Base-by-base conservation (phyloP, 1,140 invertebrate species). In the Pantala flavescens region DNA sequence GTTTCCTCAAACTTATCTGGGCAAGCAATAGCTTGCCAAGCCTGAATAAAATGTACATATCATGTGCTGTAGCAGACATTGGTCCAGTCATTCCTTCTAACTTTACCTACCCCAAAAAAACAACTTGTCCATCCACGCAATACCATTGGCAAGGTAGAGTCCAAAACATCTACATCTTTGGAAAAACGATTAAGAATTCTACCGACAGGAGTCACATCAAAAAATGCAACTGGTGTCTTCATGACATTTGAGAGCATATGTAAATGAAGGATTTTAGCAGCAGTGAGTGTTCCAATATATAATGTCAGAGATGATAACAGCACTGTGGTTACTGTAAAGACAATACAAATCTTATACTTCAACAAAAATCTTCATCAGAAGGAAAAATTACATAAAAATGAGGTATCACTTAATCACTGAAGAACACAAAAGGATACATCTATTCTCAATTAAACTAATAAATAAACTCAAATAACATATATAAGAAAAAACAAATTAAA, bases 131-230 rank as follows among this genome's bases (percentile, higher is more conserved):
- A 90, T 77, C 86, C 88, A 82, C 83, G 80, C 49, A 86, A 75
- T 78, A 80, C 80, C 77, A 81, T 78, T 23, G 81, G 77, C 63
- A 82, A 82, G 77, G 82, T 78, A 80, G 87, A 85, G 83, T 92
- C 90, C 81, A 90, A 79, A 73, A 86, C 84, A 81, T 90, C 87
- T 76, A 90, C 83, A 83, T 93, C 92, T 85, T 90, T 91, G 77
- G 88, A 85, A 82, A 92, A 88, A 78, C 91, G 86, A 83, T 89
- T 90, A 75, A 93, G 82, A 77, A 93, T 87, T 77, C 91, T 85
- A 77, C 91, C 92, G 75, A 84, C 81, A 9, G 92, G 91, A 77
- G 89, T 90, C 70, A 83, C 85, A 83, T 93, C 91, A 83, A 93
- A 94, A 86, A 93, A 94, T 73, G 82, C 82, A 83, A 90, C 88